phyloP scores from a whole-genome alignment of 2,888 invertebrate genomes.

The Cheilosia grossa region DNA sequence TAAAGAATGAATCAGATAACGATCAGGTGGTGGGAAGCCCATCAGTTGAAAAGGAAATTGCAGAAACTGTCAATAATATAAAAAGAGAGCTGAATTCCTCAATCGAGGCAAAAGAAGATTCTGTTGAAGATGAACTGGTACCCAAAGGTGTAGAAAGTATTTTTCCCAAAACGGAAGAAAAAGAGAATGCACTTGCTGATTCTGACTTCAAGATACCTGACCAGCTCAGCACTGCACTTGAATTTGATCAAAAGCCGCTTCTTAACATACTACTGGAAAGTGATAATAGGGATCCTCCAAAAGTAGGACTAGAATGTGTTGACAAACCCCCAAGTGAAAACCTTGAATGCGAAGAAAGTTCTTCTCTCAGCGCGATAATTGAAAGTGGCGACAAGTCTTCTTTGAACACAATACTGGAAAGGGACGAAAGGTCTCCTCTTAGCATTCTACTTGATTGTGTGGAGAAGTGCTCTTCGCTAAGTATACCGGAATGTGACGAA shows the following conservation, averaged over 20 bases:
- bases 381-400: not conserved
- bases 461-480: not conserved
- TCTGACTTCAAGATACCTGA: not conserved
- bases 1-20: not conserved
- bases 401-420: not conserved
- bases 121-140: not conserved
- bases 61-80: not conserved
- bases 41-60: not conserved
- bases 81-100: conserved; percentile 1
- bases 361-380: not conserved
- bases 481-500: not conserved
- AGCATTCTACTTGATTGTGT: conserved; percentile 2
- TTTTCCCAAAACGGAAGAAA: not conserved
- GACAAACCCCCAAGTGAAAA: not conserved
- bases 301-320: not conserved
- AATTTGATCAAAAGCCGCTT: not conserved
- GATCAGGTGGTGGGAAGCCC: not conserved
- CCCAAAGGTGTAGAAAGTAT: not conserved
- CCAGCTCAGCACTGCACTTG: not conserved
- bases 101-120: not conserved
- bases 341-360: not conserved
- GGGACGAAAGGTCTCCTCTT: not conserved
- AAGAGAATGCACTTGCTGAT: not conserved
- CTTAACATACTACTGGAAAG: too few species aligned
- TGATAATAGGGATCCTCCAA: too few species aligned